phyloP scores from a whole-genome alignment of 2,888 invertebrate species.

The Ophion slaviceki region DNA sequence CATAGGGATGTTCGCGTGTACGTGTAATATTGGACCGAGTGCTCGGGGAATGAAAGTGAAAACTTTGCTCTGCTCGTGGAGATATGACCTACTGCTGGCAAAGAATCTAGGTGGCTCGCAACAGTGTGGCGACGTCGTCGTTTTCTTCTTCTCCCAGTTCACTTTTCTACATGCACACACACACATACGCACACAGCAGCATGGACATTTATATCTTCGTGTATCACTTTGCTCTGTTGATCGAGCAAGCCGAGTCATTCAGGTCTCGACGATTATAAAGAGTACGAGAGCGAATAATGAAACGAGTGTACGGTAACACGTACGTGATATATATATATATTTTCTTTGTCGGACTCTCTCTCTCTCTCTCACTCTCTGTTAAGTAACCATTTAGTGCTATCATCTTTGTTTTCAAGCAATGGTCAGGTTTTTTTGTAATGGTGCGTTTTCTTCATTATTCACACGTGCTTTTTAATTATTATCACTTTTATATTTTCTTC shows the following conservation, averaged over 20 bases:
- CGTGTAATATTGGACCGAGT: conserved; percentile 25
- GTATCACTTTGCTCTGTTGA: conserved; percentile 49
- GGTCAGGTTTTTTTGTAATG: no score
- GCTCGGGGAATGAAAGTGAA: conserved; percentile 80
- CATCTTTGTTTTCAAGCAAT: no score
- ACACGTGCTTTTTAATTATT: no score
- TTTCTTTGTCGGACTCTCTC: background rate
- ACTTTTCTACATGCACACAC: conserved; percentile 10
- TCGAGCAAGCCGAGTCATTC: conserved; percentile 59
- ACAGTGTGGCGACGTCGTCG: conserved; percentile 57
- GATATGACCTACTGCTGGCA: conserved; percentile 80
- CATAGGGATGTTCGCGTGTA: conserved; percentile 12
- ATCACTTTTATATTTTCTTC: no score
- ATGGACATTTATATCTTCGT: background rate
- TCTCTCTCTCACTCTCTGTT: background rate
- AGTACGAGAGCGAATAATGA: conserved; percentile 58
- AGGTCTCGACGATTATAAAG: conserved; percentile 57
- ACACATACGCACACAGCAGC: background rate
- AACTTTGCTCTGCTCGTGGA: conserved; percentile 77
- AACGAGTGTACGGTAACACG: conserved; percentile 31
- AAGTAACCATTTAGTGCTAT: no score
- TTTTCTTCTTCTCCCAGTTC: conserved; percentile 43
- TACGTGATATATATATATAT: conserved; percentile 2
- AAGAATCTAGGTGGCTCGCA: conserved; percentile 80
- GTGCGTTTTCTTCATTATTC: no score